Evolutionary conservation across 2,113 vertebrate species (phyloP).

Genomic region (Chaenogobius annularis): DNA sequence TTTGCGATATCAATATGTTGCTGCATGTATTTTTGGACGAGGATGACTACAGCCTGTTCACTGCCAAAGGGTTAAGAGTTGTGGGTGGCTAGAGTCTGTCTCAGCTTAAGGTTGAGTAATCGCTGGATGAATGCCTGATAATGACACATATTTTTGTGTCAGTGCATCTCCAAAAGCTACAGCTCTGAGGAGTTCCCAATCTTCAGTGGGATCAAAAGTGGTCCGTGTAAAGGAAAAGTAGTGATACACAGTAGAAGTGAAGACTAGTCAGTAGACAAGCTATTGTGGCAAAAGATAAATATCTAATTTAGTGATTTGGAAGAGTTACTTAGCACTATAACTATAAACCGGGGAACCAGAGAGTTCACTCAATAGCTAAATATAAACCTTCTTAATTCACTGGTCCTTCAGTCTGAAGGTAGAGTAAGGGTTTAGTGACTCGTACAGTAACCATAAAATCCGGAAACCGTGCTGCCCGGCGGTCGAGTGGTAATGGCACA

Average conservation of each 20-base stretch:
- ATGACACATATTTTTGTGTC: conserved; percentile 1
- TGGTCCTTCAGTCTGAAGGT: too few species aligned
- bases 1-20: neutral
- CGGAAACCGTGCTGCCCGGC: too few species aligned
- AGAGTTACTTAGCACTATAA: too few species aligned
- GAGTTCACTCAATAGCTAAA: too few species aligned
- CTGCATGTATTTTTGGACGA: neutral
- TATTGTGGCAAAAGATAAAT: neutral
- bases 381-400: too few species aligned
- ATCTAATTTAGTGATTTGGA: too few species aligned
- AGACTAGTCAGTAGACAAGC: too few species aligned
- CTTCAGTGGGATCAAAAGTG: neutral
- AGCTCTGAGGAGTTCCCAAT: neutral
- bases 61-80: neutral
- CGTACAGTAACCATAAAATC: too few species aligned
- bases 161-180: neutral
- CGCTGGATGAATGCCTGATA: neutral
- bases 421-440: too few species aligned
- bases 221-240: neutral
- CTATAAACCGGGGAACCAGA: too few species aligned
- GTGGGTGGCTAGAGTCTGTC: conserved; percentile 2
- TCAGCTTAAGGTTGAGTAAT: neutral
- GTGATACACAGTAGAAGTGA: neutral
- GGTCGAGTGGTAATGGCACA: too few species aligned
- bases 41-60: conserved; percentile 1